Evolutionary conservation across 2,888 invertebrate species (phyloP).

Genomic region (Habroteleia sp.): DNA sequence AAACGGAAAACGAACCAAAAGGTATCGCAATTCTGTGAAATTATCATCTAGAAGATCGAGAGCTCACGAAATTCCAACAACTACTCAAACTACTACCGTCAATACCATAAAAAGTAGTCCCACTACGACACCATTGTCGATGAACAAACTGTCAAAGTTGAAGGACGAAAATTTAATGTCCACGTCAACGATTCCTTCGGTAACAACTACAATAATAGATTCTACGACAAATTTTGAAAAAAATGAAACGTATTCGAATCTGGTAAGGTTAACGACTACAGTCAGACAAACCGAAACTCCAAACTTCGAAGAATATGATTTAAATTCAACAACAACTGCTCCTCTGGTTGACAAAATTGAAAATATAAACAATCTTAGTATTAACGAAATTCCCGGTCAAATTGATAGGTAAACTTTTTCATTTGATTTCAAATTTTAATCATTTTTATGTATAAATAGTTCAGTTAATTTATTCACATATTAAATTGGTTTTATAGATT

Average conservation of each 20-base stretch:
- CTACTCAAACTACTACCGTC: too few relatives aligned
- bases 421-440: too few relatives aligned
- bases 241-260: conserved; percentile 8
- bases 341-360: conserved; percentile 68
- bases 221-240: conserved; percentile 80
- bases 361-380: conserved; percentile 75
- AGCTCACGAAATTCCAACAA: conserved; percentile 35
- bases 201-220: conserved; percentile 68
- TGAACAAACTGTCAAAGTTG: too few relatives aligned
- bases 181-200: conserved; percentile 3
- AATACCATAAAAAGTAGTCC: too few relatives aligned
- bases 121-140: too few relatives aligned
- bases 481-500: conserved; percentile 32
- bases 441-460: too few relatives aligned
- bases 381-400: conserved; percentile 74
- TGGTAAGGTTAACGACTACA: conserved; percentile 12
- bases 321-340: conserved; percentile 25
- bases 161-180: conserved; percentile 12
- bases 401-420: conserved; percentile 61
- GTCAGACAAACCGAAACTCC: conserved; percentile 4
- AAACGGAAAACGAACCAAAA: conserved; percentile 30
- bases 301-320: conserved; percentile 17
- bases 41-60: conserved; percentile 31
- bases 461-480: too few relatives aligned
- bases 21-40: conserved; percentile 64